Evolutionary conservation across 2,797 vertebrate species (phyloP).

Genomic region (Myioborus melanocephalus): DNA sequence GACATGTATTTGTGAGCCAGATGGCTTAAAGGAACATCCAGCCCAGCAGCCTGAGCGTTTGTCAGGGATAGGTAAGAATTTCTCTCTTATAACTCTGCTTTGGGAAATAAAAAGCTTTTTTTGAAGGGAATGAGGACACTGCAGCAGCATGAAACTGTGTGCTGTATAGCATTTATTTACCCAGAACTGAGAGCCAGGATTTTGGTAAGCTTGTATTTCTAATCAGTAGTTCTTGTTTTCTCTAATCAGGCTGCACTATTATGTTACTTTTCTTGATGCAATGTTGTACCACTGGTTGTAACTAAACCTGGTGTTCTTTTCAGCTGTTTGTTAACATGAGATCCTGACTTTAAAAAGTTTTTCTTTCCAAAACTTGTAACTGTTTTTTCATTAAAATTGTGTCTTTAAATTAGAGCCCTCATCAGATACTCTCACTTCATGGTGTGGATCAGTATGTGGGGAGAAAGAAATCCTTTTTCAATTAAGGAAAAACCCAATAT

Average conservation of each 20-base stretch:
- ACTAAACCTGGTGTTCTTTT: not conserved
- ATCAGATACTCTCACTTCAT: not conserved
- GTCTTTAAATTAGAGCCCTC: not conserved
- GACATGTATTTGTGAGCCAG: constrained; percentile 11
- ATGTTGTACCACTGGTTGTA: not conserved
- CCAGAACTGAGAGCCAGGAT: not conserved
- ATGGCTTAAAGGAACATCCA: constrained; percentile 12
- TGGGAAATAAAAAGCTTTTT: not conserved
- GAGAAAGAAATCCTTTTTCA: not conserved
- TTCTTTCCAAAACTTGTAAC: not conserved
- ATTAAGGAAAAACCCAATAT: not conserved
- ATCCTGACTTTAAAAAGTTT: not conserved
- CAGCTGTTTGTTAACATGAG: not conserved
- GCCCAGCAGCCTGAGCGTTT: not conserved
- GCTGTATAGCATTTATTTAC: not conserved
- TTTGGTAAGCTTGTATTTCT: constrained; percentile 7
- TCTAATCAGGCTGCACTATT: not conserved
- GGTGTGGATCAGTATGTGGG: not conserved
- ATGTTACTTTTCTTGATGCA: not conserved
- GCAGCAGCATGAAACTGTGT: not conserved
- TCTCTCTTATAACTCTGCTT: not conserved
- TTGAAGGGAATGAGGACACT: not conserved
- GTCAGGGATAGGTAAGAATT: not conserved
- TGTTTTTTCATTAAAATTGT: not conserved
- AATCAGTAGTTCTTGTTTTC: not conserved